Base-by-base conservation (phyloP, 1,140 invertebrate species). In the Lycorma delicatula region DNA sequence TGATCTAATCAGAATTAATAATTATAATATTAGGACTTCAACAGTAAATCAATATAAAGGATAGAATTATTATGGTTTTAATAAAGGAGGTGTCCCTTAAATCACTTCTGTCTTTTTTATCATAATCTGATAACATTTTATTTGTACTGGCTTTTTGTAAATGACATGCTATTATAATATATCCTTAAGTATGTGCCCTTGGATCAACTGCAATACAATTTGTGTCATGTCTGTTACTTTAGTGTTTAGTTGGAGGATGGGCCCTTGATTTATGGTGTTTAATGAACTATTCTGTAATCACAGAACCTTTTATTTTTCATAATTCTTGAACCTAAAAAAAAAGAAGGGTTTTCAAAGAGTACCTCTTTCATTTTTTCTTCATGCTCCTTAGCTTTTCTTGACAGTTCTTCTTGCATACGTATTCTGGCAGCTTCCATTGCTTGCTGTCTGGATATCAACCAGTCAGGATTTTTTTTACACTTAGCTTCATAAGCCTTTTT, bases 321-420 rank as follows among this genome's bases (percentile, higher is more conserved):
- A 4, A 36, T 23, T 29, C 13, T 48, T 29, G 38, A 2, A 47
- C 13, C 13, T n/a, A 56, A 36, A 48, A 48, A 18, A 28, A 16
- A 12, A n/a, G 4, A 34, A n/a, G 22, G 16, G 13, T 12, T 44
- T 48, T n/a, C 18, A 29, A 46, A 29, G 48, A 13, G 13, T 56
- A 62, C 63, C 54, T 62, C 62, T 59, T 65, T 63, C 57, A 58
- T 54, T 48, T 63, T 65, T 55, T 61, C 62, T 36, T 59, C 44
- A 36, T 54, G 44, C 16, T 56, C 27, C 31, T 55, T 48, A 5
- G 63, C 62, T 51, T 66, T 61, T 52, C 47, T 50, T n/a, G 64
- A 57, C 22, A 58, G 53, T 44, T 66, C 56, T 53, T 64, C 63
- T 52, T 66, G 64, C 55, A 64, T 58, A 53, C 58, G 62, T 12